Base-by-base conservation (phyloP, 2,113 vertebrate species). In the Podocnemis expansa region DNA sequence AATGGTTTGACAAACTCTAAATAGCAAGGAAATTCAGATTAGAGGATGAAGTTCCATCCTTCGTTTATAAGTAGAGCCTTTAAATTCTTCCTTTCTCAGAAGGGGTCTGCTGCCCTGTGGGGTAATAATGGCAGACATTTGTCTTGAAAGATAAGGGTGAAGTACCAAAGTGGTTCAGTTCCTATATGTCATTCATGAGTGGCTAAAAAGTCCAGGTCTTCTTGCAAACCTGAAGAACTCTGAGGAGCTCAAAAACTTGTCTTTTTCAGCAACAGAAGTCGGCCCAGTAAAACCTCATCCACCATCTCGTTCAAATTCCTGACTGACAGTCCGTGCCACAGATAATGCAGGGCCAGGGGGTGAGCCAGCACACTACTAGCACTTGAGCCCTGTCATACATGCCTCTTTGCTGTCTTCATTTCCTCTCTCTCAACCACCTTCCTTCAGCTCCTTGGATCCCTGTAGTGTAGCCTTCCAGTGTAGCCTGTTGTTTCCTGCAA, bases 11-110 rank as follows among this genome's bases (percentile, higher is more conserved):
- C 93, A 51, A 89, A 2, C 63, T 94, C 83, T 0, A 0, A 52
- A 79, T 89, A n/a, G 47, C 80, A 91, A 90, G 80, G 76, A 76
- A 92, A 93, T 0, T 0, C 76, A 88, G 43, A 14, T 55, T 22
- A 58, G 8, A 91, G 27, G 86, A 70, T 92, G 80, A 75, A 89
- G 86, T 75, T 85, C 87, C 87, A 52, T 92, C 94, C 56, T 89
- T 93, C 31, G 25, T 16, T 47, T 47, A 8, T 73, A 89, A 56
- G 78, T 93, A 3, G 21, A 89, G 51, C 47, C 85, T 93, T 34
- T 79, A 76, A 60, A 2, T 5, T 58, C 70, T 54, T 43, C n/a
- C 90, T 51, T 95, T 90, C 73, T 79, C 29, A 90, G 45, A 41
- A 12, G 10, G 79, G 63, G 84, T 55, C 91, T 90, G 67, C 91